These are phyloP conservation scores for Brachionus koreanus DNA, from an alignment of 1,140 invertebrate genomes.

Conservation along the genomic window DNA sequence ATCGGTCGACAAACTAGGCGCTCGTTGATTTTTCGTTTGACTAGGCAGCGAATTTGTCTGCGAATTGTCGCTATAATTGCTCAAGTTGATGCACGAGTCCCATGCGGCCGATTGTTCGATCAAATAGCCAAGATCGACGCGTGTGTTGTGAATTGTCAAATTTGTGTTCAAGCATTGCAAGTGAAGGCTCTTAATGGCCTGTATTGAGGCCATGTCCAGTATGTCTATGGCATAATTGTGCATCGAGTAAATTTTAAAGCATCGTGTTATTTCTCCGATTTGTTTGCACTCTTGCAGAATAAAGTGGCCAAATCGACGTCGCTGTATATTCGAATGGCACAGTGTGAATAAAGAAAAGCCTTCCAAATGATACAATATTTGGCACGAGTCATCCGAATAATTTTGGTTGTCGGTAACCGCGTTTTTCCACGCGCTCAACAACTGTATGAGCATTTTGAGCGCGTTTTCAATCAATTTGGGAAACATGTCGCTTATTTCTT, in stretches of 20 bases:
- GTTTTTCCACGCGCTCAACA: conserved; percentile 82
- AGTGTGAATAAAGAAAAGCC: conserved; percentile 23
- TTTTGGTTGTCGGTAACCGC: conserved; percentile 48
- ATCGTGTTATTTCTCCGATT: not conserved
- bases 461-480: conserved; percentile 86
- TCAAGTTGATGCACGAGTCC: conserved; percentile 55
- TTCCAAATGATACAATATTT: conserved; percentile 32
- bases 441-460: conserved; percentile 83
- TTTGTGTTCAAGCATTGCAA: conserved; percentile 32
- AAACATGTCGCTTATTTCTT: conserved; percentile 83
- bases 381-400: conserved; percentile 12
- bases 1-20: not conserved
- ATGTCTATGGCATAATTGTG: conserved; percentile 24
- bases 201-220: not conserved
- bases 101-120: conserved; percentile 84
- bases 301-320: not conserved
- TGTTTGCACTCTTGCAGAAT: conserved; percentile 29
- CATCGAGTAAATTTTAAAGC: not conserved
- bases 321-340: not conserved
- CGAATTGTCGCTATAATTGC: not conserved
- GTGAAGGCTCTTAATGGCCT: not conserved
- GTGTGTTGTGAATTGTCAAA: conserved; percentile 48
- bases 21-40: not conserved
- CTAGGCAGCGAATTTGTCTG: not conserved
- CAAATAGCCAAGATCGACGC: conserved; percentile 87